Base-by-base conservation (phyloP, 1,140 invertebrate species). In the Drosophila bifasciata region DNA sequence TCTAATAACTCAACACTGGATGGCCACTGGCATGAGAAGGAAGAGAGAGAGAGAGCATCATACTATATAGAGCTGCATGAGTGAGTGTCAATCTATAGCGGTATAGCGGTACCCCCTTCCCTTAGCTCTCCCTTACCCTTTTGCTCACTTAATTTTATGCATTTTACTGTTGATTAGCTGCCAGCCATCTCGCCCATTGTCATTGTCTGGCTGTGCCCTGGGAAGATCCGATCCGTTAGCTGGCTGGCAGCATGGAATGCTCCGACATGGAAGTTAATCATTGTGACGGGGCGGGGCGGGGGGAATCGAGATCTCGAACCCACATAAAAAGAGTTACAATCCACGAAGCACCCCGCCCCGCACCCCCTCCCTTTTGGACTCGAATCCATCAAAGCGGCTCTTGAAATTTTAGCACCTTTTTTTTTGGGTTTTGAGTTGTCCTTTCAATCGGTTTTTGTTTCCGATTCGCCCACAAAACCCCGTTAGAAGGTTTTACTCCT, bases 161-260 rank as follows among this genome's bases (percentile, higher is more conserved):
- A 78, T 86, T 81, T 86, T 76, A 76, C 62, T 51, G 77, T 81
- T 86, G 81, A 86, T 86, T 86, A 86, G 81, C 81, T 86, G 83
- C 77, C 81, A 75, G n/a, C n/a, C n/a, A n/a, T n/a, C n/a, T 69
- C 59, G 43, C 44, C 32, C 60, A 86, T 86, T 86, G 81, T 80
- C 41, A 39, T 86, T 86, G 81, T 80, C 41, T 32, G 51, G 5
- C n/a, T n/a, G 23, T 3, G 9, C n/a, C 46, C n/a, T n/a, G 16
- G 67, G 19, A 8, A 51, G n/a, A 9, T 32, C 53, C 55, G n/a
- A 9, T 32, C 53, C 55, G 66, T 70, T 75, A 64, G 28, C 28
- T 3, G 28, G 28, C 28, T 3, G 28, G 28, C 8, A 7, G 25
- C 25, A 25, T 1, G 7, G 7, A 25, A n/a, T n/a, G n/a, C n/a